Conservation (phyloP, 2,888 invertebrate species). For the Drosophila mettleri region DNA sequence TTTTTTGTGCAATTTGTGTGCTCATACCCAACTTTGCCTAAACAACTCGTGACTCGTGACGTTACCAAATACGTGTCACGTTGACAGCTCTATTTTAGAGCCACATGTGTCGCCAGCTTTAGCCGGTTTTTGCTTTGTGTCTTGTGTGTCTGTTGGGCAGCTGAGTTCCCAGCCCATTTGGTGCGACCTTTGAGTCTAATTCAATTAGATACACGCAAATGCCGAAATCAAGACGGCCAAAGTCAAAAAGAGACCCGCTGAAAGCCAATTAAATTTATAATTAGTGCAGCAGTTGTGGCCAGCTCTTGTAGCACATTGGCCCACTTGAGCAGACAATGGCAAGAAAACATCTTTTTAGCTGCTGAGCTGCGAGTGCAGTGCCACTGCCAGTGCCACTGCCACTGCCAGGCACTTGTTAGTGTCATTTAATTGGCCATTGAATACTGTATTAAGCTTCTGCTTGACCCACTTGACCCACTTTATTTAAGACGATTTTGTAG, state of each 20-base stretch:
- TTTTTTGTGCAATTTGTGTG: too few relatives aligned
- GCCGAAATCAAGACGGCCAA: constrained; percentile 31
- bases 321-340: constrained; percentile 26
- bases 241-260: constrained; percentile 35
- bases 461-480: constrained; percentile 44
- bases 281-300: constrained; percentile 50
- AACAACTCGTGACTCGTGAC: background rate
- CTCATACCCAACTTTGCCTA: too few relatives aligned
- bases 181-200: constrained; percentile 66
- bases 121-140: constrained; percentile 3
- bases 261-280: constrained; percentile 49
- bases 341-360: constrained; percentile 12
- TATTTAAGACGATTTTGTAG: constrained; percentile 18
- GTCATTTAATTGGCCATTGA: constrained; percentile 24
- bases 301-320: constrained; percentile 1
- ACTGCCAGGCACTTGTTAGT: background rate
- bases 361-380: constrained; percentile 5
- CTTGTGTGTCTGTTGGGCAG: constrained; percentile 4
- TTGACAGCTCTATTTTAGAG: background rate
- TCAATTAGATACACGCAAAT: constrained; percentile 68
- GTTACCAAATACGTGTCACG: constrained; percentile 2
- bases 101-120: constrained; percentile 8
- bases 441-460: constrained; percentile 4
- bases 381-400: too few relatives aligned
- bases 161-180: constrained; percentile 58